Conservation (phyloP, 92 coral and sea anemone species). For the Phenganax stokvisi region DNA sequence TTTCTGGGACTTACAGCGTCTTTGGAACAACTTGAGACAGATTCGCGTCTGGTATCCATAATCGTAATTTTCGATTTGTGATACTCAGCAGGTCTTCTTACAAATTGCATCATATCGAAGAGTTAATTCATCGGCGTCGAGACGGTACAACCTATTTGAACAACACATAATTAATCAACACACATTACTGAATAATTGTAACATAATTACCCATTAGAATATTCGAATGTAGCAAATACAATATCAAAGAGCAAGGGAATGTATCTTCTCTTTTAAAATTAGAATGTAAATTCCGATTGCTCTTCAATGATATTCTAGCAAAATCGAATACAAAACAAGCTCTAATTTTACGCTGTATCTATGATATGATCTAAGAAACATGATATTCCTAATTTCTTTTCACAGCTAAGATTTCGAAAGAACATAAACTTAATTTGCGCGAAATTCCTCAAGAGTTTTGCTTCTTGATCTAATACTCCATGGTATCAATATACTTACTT, state of each 20-base stretch:
- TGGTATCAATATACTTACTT: conserved; percentile 6
- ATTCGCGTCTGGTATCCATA: conserved; percentile 12
- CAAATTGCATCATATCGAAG: conserved; percentile 30
- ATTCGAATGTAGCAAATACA: neutral
- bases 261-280: neutral
- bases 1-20: neutral
- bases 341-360: too few species aligned
- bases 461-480: neutral
- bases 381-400: too few species aligned
- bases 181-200: neutral
- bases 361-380: too few species aligned
- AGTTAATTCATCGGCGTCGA: neutral
- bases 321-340: too few species aligned
- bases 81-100: conserved; percentile 26
- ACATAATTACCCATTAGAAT: neutral
- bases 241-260: neutral
- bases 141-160: conserved; percentile 14
- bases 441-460: neutral
- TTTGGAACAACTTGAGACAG: neutral
- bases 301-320: too few species aligned
- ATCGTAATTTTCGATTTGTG: neutral
- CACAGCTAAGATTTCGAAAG: neutral
- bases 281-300: neutral
- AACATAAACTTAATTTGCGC: neutral
- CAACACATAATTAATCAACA: neutral